Evolutionary conservation across 2,888 invertebrate genomes (phyloP), one percentile per base, ranked within the genome.

Genomic region (Pimpla rufipes): DNA sequence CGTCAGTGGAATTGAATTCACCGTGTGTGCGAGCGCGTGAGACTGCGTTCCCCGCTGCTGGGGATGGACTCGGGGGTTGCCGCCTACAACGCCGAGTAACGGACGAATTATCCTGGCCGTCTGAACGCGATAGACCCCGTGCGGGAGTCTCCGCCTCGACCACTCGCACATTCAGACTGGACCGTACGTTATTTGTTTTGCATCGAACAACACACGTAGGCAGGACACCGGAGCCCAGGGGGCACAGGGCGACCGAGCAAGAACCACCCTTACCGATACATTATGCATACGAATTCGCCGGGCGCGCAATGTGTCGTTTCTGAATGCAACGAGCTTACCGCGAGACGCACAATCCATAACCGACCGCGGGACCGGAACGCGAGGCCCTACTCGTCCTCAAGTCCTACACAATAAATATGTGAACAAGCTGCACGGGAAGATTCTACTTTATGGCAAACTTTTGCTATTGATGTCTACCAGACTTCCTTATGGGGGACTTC

Each of bases 261-360:
- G 23, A 7, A 10, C 35, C 59, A 4, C n/a, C 50, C 62, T 13
- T 21, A 13, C 4, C 64, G 73, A 85, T 85, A 70, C 84, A 85
- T 85, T 82, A 85, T 85, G 81, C 82, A 85, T 85, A 70, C 68
- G 81, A 81, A 84, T 81, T 79, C 68, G 79, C 59, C 11, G 59
- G 79, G 81, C 40, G 78, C 66, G 35, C 74, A 52, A 45, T 70
- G 70, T 57, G 57, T n/a, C 16, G 62, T 70, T 82, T 82, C 66
- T 40, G 45, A 52, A 42, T 55, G 18, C 64, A 40, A 23, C 16
- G 42, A 11, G 16, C 23, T 35, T 59, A 13, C 16, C 7, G 16
- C 71, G 57, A 16, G 47, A 67, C 67, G 47, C 42, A n/a, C 55
- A 13, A 45, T 57, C 57, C 55, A 55, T 55, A 70, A 55, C 42